Conservation (phyloP, 2,113 vertebrate genomes). For the Rhabdomys dilectus region DNA sequence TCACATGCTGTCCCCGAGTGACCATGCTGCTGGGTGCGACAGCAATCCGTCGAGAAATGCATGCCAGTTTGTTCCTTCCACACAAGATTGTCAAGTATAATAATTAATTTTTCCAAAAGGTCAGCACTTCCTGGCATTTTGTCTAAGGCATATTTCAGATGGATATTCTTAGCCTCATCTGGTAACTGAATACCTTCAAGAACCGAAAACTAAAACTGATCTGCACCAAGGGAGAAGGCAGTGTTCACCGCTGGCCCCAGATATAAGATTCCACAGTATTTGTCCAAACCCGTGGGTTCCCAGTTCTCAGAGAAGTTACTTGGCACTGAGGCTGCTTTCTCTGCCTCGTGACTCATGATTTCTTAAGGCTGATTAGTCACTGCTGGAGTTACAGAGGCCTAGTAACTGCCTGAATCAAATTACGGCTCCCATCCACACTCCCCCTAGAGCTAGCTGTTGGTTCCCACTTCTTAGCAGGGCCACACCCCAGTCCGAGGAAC, state of each 20-base stretch:
- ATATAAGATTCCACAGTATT: slow-evolving; percentile 56
- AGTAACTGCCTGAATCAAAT: background rate
- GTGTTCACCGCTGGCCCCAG: background rate
- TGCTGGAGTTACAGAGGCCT: background rate
- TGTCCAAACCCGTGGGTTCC: slow-evolving; percentile 49
- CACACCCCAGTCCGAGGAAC: background rate
- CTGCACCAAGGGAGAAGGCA: background rate
- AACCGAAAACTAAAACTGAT: background rate
- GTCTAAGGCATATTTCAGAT: slow-evolving; percentile 37
- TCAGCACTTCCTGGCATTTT: slow-evolving; percentile 20
- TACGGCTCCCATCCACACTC: accelerated
- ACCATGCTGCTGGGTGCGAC: background rate
- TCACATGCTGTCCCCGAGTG: background rate
- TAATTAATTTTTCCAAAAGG: slow-evolving; percentile 28
- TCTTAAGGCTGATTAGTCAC: slow-evolving; percentile 69
- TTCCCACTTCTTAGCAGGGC: background rate
- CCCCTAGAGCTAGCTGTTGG: too few species aligned
- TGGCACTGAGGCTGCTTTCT: background rate
- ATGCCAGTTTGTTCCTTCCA: background rate
- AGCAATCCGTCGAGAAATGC: background rate
- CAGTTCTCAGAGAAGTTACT: slow-evolving; percentile 65
- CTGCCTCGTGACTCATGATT: slow-evolving; percentile 70
- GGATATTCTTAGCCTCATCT: background rate
- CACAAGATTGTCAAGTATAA: background rate
- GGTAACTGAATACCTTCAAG: slow-evolving; percentile 42